Conservation (phyloP, 2,888 invertebrate species). For the Acheta domesticus region DNA sequence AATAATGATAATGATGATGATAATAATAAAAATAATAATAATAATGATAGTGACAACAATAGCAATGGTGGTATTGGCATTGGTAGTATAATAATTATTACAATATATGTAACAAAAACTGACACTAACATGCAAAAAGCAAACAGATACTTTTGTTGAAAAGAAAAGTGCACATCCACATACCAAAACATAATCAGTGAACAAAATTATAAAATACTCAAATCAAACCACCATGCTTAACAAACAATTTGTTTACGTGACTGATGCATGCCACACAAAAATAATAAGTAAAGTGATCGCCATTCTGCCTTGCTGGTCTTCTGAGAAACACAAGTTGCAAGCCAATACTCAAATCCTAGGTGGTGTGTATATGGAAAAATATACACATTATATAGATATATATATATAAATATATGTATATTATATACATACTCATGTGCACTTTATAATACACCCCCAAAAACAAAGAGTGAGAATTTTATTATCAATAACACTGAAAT, state of each 20-base stretch:
- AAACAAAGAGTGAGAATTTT: conserved; percentile 21
- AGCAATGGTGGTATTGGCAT: background rate
- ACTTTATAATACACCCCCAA: conserved; percentile 24
- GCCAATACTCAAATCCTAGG: conserved; percentile 27
- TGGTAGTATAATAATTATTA: background rate
- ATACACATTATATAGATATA: conserved; percentile 18
- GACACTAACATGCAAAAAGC: conserved; percentile 11
- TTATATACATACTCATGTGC: conserved; percentile 22
- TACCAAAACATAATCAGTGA: background rate
- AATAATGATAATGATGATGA: background rate
- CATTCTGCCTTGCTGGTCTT: conserved; percentile 31
- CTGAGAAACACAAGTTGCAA: conserved; percentile 30
- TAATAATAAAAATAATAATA: background rate
- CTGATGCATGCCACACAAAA: conserved; percentile 31
- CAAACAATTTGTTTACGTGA: conserved; percentile 20
- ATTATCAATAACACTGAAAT: conserved; percentile 25
- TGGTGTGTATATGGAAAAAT: conserved; percentile 20
- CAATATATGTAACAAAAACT: conserved; percentile 4
- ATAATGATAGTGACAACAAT: conserved; percentile 4
- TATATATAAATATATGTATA: conserved; percentile 18
- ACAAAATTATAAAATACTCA: background rate
- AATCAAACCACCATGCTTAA: conserved; percentile 28
- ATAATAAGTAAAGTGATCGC: conserved; percentile 22
- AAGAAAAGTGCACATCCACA: background rate
- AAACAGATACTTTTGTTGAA: background rate